Base-by-base conservation (phyloP, 2,113 vertebrate species). In the Zootoca vivipara region DNA sequence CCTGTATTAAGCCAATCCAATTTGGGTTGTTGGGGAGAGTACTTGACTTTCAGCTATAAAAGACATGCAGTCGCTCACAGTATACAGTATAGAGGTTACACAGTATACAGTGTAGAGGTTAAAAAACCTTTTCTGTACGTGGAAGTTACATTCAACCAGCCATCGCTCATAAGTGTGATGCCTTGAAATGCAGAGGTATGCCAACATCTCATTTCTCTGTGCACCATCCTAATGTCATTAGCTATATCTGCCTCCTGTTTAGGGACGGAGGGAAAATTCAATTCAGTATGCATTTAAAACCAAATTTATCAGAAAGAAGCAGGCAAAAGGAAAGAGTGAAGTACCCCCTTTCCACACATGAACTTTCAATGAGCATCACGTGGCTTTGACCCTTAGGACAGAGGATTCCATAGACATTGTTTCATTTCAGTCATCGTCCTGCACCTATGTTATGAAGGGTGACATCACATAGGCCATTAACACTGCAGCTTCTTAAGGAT, bases 401-500 rank as follows among this genome's bases (percentile, higher is more conserved):
- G 1, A 90, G 65, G n/a, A 79, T 38, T 83, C 91, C 42, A 46
- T 70, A 24, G 75, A 58, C 6, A 82, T 87, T 79, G 56, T 91
- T 86, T 83, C 22, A 28, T 78, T 69, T 78, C 69, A 42, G 9
- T 33, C 65, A 65, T 78, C 85, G 77, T 0, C 90, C 35, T 2
- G 52, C 7, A 38, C 52, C 69, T 90, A 9, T 33, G 0, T 75
- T 64, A 82, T 85, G 70, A 91, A 92, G 77, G n/a, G 62, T 35
- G 88, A 40, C 0, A 22, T 85, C 84, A 92, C 90, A 92, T 83
- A 28, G 70, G 74, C 78, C 0, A 0, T 24, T 0, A 1, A 78
- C 82, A 65, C 40, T 1, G 7, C 90, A 85, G n/a, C 9, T 83
- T 87, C 83, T 74, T 78, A 10, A 80, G 89, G 88, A 81, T 89